Percentiles rank a stretch among this genome's conserved stretches.
Conservation (phyloP, 2,888 invertebrate species). For the Phalangium opilio region DNA sequence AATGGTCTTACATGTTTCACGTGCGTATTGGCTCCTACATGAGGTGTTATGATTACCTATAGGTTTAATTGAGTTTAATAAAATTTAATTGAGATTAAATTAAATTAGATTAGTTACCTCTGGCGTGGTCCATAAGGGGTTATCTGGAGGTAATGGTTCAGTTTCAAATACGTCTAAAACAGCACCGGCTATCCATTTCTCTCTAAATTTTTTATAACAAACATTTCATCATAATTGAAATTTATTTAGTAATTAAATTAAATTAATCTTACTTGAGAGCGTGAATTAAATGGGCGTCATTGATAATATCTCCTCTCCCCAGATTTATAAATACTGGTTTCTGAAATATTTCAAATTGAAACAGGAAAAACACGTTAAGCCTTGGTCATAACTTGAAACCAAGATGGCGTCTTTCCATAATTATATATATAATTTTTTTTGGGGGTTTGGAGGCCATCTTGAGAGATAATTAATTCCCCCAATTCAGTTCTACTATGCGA, state of each 20-base stretch:
- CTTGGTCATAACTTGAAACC: too few relatives aligned
- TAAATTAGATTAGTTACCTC: conserved; percentile 28
- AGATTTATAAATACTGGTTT: conserved; percentile 42
- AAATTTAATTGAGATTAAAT: too few relatives aligned
- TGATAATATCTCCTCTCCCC: conserved; percentile 41
- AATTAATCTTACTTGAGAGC: conserved; percentile 34
- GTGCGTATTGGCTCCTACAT: conserved; percentile 33
- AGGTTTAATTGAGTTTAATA: too few relatives aligned
- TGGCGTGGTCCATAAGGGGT: conserved; percentile 38
- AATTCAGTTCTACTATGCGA: too few relatives aligned
- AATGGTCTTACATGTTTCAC: conserved; percentile 29
- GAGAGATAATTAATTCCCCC: too few relatives aligned
- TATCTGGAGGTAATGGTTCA: conserved; percentile 38
- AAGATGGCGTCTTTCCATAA: too few relatives aligned
- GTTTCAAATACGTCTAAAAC: conserved; percentile 41
- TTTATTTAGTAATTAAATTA: too few relatives aligned
- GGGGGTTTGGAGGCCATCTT: too few relatives aligned
- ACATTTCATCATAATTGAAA: too few relatives aligned
- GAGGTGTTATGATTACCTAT: conserved; percentile 37
- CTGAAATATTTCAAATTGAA: conserved; percentile 31
- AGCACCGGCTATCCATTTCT: conserved; percentile 40
- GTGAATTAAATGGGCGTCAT: conserved; percentile 36
- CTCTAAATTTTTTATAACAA: conserved; percentile 16
- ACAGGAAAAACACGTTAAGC: too few relatives aligned
- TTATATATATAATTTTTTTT: too few relatives aligned